Evolutionary conservation across 1,140 invertebrate genomes (phyloP), one percentile per base, ranked within the genome.

Genomic region (Zelostemma sp.): DNA sequence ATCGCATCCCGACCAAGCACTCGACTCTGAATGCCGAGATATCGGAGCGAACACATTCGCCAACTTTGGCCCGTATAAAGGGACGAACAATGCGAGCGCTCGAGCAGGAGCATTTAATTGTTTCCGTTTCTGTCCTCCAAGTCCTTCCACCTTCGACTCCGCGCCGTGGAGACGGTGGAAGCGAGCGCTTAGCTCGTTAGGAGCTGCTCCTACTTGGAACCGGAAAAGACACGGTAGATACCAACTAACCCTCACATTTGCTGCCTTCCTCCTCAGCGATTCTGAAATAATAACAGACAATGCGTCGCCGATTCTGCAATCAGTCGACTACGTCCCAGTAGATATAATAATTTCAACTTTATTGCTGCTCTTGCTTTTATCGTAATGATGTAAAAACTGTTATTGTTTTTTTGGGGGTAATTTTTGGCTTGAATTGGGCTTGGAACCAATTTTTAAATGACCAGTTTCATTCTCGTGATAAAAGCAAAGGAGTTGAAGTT

Each of bases 21-120:
- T 49, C 43, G 49, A 62, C 55, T 69, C 62, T 67, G 49, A 59
- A 70, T 72, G 41, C 55, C 72, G 62, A 54, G 59, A 69, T 70
- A 73, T 45, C 59, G 47, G 48, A 48, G 21, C 50, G 60, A 68
- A 59, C 47, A 57, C 54, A 68, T 16, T 72, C 46, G 59, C 40
- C 51, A 65, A 72, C 64, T 69, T 72, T 46, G 59, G 54, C 49
- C 59, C 59, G 63, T 50, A 56, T 47, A 72, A 63, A 60, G 56
- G 56, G 43, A 47, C 54, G 71, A 77, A 79, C 78, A 79, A 79
- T 78, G 75, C 60, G 51, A 68, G 33, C 67, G 66, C 69, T 78
- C 76, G 72, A 70, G 76, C 76, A 75, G 59, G 67, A 78, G 72
- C 66, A 74, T 80, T 80, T 78, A 80, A 80, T 80, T 78, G 75